These are phyloP conservation scores for Lasioglossum figueresi DNA, from an alignment of 2,888 invertebrate genomes.

Conservation along the genomic window DNA sequence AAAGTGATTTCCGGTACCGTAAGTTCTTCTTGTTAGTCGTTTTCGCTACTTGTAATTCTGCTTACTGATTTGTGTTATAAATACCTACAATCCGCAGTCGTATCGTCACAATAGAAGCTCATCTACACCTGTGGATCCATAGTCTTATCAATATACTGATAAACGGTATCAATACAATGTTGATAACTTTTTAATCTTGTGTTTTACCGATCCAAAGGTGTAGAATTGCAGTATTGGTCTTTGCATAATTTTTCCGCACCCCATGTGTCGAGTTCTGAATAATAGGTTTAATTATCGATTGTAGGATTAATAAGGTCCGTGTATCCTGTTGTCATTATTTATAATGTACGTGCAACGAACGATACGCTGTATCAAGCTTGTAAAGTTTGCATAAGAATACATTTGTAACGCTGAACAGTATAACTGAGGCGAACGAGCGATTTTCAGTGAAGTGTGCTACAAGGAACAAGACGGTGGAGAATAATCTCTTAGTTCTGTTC, in stretches of 20 bases:
- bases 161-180: neutral
- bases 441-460: neutral
- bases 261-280: constrained; percentile 24
- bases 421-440: neutral
- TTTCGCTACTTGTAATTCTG: neutral
- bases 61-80: neutral
- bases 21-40: no score
- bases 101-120: neutral
- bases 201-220: neutral
- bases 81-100: neutral
- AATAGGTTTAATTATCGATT: constrained; percentile 44
- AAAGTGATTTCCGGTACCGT: no score
- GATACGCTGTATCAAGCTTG: constrained; percentile 13
- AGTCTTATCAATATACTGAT: neutral
- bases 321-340: constrained; percentile 37
- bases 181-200: neutral
- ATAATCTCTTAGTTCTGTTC: neutral
- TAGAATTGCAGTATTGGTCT: neutral
- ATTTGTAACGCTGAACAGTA: constrained; percentile 13
- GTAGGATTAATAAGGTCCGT: constrained; percentile 42
- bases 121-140: neutral
- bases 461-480: neutral
- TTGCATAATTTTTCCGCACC: neutral
- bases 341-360: constrained; percentile 36
- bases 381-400: constrained; percentile 24